Base-by-base conservation (phyloP, 1,140 invertebrate genomes). In the Nylanderia fulva region DNA sequence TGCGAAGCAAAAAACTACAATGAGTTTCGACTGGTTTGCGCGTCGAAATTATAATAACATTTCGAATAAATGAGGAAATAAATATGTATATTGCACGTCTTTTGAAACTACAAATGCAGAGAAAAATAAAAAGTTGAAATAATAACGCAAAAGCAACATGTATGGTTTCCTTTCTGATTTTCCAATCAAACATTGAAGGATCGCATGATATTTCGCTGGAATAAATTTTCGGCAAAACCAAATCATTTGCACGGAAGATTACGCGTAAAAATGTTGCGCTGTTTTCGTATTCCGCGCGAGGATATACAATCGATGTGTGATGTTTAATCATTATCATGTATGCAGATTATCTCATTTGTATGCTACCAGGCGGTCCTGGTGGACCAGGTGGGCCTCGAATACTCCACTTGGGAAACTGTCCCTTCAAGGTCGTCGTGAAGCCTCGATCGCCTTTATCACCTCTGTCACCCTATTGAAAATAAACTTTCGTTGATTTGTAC, bases 371-470 rank as follows among this genome's bases (percentile, higher is more conserved):
- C 86, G 98, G 98, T 94, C 98, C 98, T 82, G 98, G 97, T 33
- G 98, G 98, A 91, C 98, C 98, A 54, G 98, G 98, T 18, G 98
- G 98, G 88, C 98, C 98, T 96, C 98, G 92, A 99, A 98, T 91
- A 98, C 98, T 90, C 98, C 98, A 63, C 98, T 97, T 71, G 98
- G 97, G 94, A 98, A n/a, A 98, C 87, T 98, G 97, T 94, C 98
- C 98, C 91, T 97, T 98, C 92, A 99, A 94, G 64, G 98, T 98
- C 86, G 98, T 98, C 86, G 98, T 98, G 86, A 98, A 95, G 66
- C 98, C 98, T 90, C 98, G 96, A 92, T 99, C 98, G 85, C 98
- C 98, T 93, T 98, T 98, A 92, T 98, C 97, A 69, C 98, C 98
- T 93, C 96, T 97, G 90, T 98, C 97, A 83, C 98, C 98, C 98